These are phyloP conservation scores for Nixonia krombeini DNA, from an alignment of 1,140 invertebrate genomes.

Conservation along the genomic window DNA sequence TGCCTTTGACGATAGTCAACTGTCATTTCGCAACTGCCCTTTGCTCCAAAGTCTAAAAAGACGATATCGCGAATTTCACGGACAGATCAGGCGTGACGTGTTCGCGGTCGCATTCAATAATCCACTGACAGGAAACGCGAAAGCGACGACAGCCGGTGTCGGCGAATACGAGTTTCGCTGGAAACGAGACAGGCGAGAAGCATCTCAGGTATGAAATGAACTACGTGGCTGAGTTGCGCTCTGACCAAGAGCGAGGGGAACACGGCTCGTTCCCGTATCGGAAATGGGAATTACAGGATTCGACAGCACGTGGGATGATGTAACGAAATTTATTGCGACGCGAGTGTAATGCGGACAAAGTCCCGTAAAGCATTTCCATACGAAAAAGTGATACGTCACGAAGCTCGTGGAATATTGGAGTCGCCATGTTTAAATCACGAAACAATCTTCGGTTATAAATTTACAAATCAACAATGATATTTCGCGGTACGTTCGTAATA, in stretches of 20 bases:
- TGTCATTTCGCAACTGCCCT: too few species aligned
- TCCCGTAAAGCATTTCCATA: too few species aligned
- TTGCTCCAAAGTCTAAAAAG: too few species aligned
- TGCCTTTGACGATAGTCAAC: too few species aligned
- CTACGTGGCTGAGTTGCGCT: slow-evolving; percentile 5
- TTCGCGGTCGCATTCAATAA: neutral
- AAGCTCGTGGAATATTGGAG: too few species aligned
- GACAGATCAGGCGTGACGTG: too few species aligned
- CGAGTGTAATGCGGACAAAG: slow-evolving; percentile 8
- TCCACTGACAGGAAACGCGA: neutral
- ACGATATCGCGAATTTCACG: too few species aligned
- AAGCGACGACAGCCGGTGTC: neutral
- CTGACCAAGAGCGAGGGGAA: slow-evolving; percentile 1
- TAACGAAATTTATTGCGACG: slow-evolving; percentile 13
- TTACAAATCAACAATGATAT: too few species aligned
- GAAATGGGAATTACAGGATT: slow-evolving; percentile 16
- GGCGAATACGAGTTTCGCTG: slow-evolving; percentile 1
- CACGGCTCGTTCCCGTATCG: slow-evolving; percentile 7
- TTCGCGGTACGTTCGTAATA: too few species aligned
- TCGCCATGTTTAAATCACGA: too few species aligned
- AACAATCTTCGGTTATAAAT: too few species aligned
- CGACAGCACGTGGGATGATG: slow-evolving; percentile 5
- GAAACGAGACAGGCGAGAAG: neutral
- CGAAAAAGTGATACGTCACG: too few species aligned
- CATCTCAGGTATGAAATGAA: slow-evolving; percentile 7